Conservation (phyloP, 2,888 invertebrate genomes). For the Anoplius nigerrimus region DNA sequence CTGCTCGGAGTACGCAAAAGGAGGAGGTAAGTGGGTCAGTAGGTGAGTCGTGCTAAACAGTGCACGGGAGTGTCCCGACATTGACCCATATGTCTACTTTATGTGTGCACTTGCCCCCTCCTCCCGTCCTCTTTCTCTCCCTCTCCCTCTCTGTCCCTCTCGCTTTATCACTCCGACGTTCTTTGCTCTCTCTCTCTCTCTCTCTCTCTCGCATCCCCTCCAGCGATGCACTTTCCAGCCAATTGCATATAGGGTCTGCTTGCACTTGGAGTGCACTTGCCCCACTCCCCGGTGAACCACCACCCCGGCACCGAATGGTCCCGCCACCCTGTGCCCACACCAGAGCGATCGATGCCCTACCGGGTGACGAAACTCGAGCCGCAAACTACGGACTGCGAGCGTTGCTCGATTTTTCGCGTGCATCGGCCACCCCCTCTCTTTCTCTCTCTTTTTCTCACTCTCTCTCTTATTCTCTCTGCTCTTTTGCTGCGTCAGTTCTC, state of each 20-base stretch:
- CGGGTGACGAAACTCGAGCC: not conserved
- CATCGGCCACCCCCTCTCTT: slow-evolving; percentile 12
- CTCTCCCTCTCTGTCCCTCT: not conserved
- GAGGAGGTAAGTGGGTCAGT: slow-evolving; percentile 65
- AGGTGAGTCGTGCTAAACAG: slow-evolving; percentile 65
- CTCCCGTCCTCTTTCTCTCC: slow-evolving; percentile 7
- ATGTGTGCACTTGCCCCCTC: slow-evolving; percentile 50
- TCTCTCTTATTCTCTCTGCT: slow-evolving; percentile 1
- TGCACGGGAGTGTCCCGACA: slow-evolving; percentile 65
- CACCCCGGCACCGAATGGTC: slow-evolving; percentile 1
- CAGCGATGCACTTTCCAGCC: slow-evolving; percentile 55
- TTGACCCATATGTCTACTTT: slow-evolving; percentile 67
- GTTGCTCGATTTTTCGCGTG: slow-evolving; percentile 9
- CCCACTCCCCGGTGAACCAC: slow-evolving; percentile 32
- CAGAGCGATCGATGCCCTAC: slow-evolving; percentile 51
- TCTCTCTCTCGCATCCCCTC: slow-evolving; percentile 40
- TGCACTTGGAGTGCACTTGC: slow-evolving; percentile 54
- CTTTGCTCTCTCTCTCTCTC: slow-evolving; percentile 27
- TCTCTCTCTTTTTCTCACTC: not conserved
- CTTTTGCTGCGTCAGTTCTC: not conserved
- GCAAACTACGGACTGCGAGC: not conserved
- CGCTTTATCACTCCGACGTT: slow-evolving; percentile 30
- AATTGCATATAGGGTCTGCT: slow-evolving; percentile 55
- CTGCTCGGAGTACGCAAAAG: slow-evolving; percentile 52
- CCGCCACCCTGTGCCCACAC: slow-evolving; percentile 21